Conservation (phyloP, 1,140 invertebrate genomes). For the Drosophila kikkawai region DNA sequence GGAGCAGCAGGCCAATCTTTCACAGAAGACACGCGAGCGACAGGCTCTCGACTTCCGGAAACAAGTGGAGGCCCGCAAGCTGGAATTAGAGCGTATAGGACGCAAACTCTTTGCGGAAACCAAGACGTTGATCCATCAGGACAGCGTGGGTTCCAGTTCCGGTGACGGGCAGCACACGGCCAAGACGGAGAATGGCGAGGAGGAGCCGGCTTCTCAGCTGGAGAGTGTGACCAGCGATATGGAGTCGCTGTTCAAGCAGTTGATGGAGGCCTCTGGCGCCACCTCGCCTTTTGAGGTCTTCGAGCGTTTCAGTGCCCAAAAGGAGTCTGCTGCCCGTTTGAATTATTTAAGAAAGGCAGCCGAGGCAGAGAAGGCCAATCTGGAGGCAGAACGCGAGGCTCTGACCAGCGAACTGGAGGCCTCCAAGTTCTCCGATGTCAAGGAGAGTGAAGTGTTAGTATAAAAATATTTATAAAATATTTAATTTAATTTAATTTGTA, state of each 20-base stretch:
- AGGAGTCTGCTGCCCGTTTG: constrained; percentile 88
- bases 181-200: constrained; percentile 85
- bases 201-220: constrained; percentile 80
- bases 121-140: constrained; percentile 86
- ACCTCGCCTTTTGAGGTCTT: constrained; percentile 90
- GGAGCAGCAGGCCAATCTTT: constrained; percentile 88
- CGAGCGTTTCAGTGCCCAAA: constrained; percentile 90
- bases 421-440: constrained; percentile 91
- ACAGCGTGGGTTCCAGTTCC: constrained; percentile 86
- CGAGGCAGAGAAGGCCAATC: constrained; percentile 89
- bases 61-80: constrained; percentile 88
- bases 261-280: constrained; percentile 91
- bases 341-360: constrained; percentile 89
- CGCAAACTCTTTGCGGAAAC: constrained; percentile 88
- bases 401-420: constrained; percentile 90
- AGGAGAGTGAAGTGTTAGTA: constrained; percentile 92
- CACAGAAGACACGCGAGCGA: constrained; percentile 88
- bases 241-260: constrained; percentile 89
- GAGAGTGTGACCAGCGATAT: constrained; percentile 85
- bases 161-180: constrained; percentile 85
- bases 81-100: constrained; percentile 90
- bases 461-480: background rate
- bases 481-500: background rate
- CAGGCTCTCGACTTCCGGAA: constrained; percentile 88
- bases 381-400: constrained; percentile 89